Conservation (phyloP, 1,140 invertebrate species). For the Zaprionus vittiger region DNA sequence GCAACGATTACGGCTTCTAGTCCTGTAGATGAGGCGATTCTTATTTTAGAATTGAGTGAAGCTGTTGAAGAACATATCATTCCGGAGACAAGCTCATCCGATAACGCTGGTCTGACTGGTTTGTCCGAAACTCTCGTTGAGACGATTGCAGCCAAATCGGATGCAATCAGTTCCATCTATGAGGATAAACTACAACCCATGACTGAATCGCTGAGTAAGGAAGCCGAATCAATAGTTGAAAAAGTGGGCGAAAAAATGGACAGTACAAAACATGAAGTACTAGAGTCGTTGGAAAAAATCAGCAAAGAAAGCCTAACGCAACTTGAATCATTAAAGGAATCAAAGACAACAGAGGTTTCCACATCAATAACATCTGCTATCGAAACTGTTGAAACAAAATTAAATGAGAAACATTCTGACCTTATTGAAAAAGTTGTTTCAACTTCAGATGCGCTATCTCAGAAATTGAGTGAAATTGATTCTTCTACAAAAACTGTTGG, state of each 20-base stretch:
- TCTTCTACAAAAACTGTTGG: neutral
- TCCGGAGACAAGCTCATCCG: neutral
- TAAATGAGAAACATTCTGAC: constrained; percentile 29
- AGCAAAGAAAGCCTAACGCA: constrained; percentile 44
- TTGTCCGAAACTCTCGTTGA: constrained; percentile 21
- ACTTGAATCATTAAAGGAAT: constrained; percentile 44
- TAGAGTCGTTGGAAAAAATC: constrained; percentile 43
- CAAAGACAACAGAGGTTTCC: constrained; percentile 30
- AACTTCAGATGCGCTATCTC: constrained; percentile 20
- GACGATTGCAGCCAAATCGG: constrained; percentile 26
- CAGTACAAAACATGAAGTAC: constrained; percentile 27
- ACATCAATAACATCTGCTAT: constrained; percentile 28
- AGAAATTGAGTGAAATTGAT: constrained; percentile 5
- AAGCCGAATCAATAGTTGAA: constrained; percentile 23
- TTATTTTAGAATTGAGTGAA: constrained; percentile 25
- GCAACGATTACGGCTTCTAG: constrained; percentile 65
- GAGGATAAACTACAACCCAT: constrained; percentile 42
- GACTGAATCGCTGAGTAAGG: constrained; percentile 23
- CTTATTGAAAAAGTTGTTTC: constrained; percentile 30
- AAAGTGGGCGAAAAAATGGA: constrained; percentile 31
- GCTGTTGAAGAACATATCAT: constrained; percentile 48
- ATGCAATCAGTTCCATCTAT: constrained; percentile 21
- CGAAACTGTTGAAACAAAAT: constrained; percentile 37
- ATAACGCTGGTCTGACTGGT: constrained; percentile 7
- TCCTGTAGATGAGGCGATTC: constrained; percentile 69